Evolutionary conservation across 2,888 invertebrate species (phyloP), one percentile per base, ranked within the genome.

Genomic region (Parnassius glacialis): DNA sequence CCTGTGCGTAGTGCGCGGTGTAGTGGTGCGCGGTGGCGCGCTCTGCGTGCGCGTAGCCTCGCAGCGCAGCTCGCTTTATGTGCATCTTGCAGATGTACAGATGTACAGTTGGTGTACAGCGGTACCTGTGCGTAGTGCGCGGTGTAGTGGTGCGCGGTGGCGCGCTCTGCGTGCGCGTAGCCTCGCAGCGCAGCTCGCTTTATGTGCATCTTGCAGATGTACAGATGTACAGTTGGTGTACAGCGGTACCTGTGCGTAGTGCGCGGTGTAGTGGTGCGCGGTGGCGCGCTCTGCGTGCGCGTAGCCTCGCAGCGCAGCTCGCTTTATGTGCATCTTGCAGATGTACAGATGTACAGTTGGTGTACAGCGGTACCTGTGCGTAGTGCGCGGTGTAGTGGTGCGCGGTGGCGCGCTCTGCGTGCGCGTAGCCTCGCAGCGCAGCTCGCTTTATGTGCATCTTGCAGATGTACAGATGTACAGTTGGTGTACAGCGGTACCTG

Each of bases 381-480:
- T 45, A 12, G 12, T 45, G 45, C 45, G 12, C 45, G 44, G 67
- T 73, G 68, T 85, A 85, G 57, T 84, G 83, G 0, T 75, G 70
- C 1, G 78, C 48, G 11, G 45, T 45, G 3, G 45, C 12, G 45
- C 12, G 10, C 45, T 10, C 12, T 5, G 12, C 12, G 45, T 12
- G 12, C 45, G 3, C 12, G 45, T 45, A 12, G 12, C 12, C 12
- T 5, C 10, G 12, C n/a, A 87, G 72, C 1, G 90, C 87, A 2
- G 87, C 85, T 0, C 91, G 72, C 75, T 91, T 92, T 84, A 91
- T 85, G 74, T 90, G 91, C 86, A 91, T 90, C 79, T 89, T 88
- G 77, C 91, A 92, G 9, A 91, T 80, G 11, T 90, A 91, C 0
- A 16, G 16, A 16, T 16, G 16, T 16, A 16, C 16, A 16, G 16